Evolutionary conservation across 2,113 vertebrate species (phyloP).

Genomic region (Tenebrosternarchus preto): DNA sequence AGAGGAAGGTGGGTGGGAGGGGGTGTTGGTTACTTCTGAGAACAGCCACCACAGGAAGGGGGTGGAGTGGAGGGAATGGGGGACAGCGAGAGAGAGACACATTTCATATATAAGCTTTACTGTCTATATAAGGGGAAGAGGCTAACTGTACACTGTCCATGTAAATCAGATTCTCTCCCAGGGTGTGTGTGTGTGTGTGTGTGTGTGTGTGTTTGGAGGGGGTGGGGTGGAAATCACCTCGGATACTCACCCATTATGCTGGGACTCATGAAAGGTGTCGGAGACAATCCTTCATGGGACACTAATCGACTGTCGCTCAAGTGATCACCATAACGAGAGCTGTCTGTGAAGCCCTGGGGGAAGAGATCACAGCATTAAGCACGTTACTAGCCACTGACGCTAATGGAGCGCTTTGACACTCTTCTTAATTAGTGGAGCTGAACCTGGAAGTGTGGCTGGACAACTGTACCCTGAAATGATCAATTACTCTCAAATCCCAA

Average conservation of each 20-base stretch:
- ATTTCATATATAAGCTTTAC: neutral
- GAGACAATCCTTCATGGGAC: constrained; percentile 96
- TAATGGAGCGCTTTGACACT: constrained; percentile 83
- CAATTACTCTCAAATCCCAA: constrained; percentile 52
- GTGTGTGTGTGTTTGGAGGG: neutral
- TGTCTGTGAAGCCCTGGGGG: constrained; percentile 93
- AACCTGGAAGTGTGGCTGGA: constrained; percentile 68
- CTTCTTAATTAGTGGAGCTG: constrained; percentile 77
- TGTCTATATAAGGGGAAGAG: constrained; percentile 9
- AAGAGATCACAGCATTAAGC: constrained; percentile 88
- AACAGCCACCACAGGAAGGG: constrained; percentile 55
- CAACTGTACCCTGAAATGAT: constrained; percentile 70
- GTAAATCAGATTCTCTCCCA: neutral
- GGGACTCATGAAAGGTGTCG: constrained; percentile 98
- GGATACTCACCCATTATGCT: constrained; percentile 95
- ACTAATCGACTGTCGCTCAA: constrained; percentile 99
- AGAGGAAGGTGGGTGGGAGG: constrained; percentile 68
- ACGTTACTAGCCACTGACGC: constrained; percentile 82
- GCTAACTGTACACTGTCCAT: neutral
- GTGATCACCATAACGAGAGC: constrained; percentile 97
- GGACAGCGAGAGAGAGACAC: constrained; percentile 40
- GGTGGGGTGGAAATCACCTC: constrained; percentile 76
- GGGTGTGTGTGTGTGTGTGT: neutral
- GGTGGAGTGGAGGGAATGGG: constrained; percentile 28
- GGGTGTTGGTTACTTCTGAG: constrained; percentile 66